Evolutionary conservation across 2,113 vertebrate species (phyloP).

Genomic region (Platysternon megacephalum): DNA sequence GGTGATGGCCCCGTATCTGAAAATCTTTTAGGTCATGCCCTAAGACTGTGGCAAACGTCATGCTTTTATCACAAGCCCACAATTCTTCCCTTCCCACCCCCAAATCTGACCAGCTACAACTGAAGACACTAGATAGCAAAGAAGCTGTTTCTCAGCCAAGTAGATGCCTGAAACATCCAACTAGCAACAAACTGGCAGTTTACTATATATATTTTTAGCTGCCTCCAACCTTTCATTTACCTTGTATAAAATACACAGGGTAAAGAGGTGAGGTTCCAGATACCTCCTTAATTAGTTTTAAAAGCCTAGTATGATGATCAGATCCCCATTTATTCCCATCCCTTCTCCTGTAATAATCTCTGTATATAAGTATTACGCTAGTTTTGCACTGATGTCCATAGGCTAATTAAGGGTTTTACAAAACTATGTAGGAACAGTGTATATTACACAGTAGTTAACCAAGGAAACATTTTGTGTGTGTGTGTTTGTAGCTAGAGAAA

Average conservation of each 20-base stretch:
- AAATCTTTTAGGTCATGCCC: not conserved
- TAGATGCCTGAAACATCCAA: not conserved
- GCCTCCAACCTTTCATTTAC: not conserved
- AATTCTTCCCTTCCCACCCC: not conserved
- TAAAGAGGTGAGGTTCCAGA: not conserved
- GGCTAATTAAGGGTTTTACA: not conserved
- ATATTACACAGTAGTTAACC: not conserved
- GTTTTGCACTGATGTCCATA: not conserved
- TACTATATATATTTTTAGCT: not conserved
- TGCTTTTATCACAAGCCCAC: not conserved
- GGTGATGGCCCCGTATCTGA: not conserved
- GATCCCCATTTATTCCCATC: not conserved
- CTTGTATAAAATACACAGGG: not conserved
- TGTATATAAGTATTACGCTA: not conserved
- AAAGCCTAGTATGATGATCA: not conserved
- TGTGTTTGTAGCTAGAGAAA: not conserved
- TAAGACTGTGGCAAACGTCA: not conserved
- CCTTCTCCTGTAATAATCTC: not conserved
- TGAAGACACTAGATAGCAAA: not conserved
- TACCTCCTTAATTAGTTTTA: not conserved
- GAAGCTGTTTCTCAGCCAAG: fast-evolving
- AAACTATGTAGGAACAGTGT: not conserved
- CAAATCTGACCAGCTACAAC: not conserved
- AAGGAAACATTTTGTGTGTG: not conserved
- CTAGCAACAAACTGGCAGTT: not conserved